phyloP scores from a whole-genome alignment of 2,113 vertebrate genomes.

The Pao palembangensis region DNA sequence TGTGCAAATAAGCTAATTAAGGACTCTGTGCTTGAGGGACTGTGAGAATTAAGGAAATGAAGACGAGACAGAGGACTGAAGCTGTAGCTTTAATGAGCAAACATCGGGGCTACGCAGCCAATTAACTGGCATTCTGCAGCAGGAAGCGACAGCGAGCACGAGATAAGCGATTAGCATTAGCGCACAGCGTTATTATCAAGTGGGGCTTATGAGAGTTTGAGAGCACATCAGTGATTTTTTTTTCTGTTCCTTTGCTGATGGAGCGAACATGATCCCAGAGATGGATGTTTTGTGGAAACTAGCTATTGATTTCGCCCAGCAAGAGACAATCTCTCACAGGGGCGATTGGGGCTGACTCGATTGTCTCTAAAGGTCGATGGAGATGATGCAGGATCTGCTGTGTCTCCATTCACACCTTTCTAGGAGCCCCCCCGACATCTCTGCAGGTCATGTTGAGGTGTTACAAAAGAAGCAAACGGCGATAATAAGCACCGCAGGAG shows the following conservation, averaged over 20 bases:
- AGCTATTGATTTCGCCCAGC: constrained; percentile 68
- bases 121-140: constrained; percentile 33
- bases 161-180: constrained; percentile 37
- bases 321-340: constrained; percentile 46
- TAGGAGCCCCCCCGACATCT: constrained; percentile 14
- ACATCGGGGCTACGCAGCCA: constrained; percentile 25
- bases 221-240: constrained; percentile 30
- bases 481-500: constrained; percentile 4
- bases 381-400: constrained; percentile 33
- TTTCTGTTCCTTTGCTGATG: constrained; percentile 49
- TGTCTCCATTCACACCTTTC: constrained; percentile 25
- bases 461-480: constrained; percentile 1
- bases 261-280: constrained; percentile 68
- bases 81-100: constrained; percentile 35
- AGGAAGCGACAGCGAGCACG: constrained; percentile 45
- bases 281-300: constrained; percentile 61
- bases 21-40: constrained; percentile 8
- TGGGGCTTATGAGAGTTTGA: constrained; percentile 38
- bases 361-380: constrained; percentile 59
- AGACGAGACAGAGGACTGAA: constrained; percentile 14
- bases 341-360: constrained; percentile 46
- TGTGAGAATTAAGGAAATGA: constrained; percentile 23
- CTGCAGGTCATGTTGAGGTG: background rate
- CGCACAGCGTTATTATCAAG: constrained; percentile 37
- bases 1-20: constrained; percentile 22